These are phyloP conservation scores for Danaus melanippus DNA, from an alignment of 1,140 invertebrate genomes.

Conservation along the genomic window DNA sequence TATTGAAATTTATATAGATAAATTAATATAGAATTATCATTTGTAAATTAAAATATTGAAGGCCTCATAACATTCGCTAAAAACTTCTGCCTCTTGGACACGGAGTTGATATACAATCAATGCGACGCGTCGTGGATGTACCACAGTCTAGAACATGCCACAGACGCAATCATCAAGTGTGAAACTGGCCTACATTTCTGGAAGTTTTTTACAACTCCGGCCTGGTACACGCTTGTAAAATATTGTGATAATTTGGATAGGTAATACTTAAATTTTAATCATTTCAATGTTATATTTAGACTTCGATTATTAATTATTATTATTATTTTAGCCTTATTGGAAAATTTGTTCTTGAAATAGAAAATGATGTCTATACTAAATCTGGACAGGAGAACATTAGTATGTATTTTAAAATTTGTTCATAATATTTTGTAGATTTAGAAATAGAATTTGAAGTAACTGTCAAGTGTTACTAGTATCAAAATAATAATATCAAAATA, in stretches of 20 bases:
- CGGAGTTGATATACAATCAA: slow-evolving; percentile 58
- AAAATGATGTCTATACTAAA: slow-evolving; percentile 21
- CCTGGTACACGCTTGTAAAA: slow-evolving; percentile 73
- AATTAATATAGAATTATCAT: too few relatives aligned
- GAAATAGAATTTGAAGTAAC: too few relatives aligned
- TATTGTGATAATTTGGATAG: slow-evolving; percentile 74
- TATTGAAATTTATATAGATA: too few relatives aligned
- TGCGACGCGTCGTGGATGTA: slow-evolving; percentile 74
- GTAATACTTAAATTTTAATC: slow-evolving; percentile 33
- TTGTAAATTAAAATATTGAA: slow-evolving; percentile 17
- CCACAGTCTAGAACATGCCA: slow-evolving; percentile 73
- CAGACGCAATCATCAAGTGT: slow-evolving; percentile 75
- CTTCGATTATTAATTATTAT: neutral
- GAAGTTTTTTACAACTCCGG: slow-evolving; percentile 77
- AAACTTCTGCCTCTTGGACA: slow-evolving; percentile 74
- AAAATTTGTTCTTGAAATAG: slow-evolving; percentile 1
- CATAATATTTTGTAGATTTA: too few relatives aligned
- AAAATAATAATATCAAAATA: too few relatives aligned
- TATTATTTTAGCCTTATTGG: neutral
- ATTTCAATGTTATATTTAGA: neutral
- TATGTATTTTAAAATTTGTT: slow-evolving; percentile 12
- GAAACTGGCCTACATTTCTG: slow-evolving; percentile 77
- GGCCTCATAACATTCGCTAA: slow-evolving; percentile 74
- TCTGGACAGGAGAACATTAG: slow-evolving; percentile 15
- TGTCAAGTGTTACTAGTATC: too few relatives aligned